Percentiles rank a stretch among this genome's conserved stretches.
These are phyloP conservation scores for Emydocephalus ijimae DNA, from an alignment of 2,113 vertebrate species.

Conservation along the genomic window DNA sequence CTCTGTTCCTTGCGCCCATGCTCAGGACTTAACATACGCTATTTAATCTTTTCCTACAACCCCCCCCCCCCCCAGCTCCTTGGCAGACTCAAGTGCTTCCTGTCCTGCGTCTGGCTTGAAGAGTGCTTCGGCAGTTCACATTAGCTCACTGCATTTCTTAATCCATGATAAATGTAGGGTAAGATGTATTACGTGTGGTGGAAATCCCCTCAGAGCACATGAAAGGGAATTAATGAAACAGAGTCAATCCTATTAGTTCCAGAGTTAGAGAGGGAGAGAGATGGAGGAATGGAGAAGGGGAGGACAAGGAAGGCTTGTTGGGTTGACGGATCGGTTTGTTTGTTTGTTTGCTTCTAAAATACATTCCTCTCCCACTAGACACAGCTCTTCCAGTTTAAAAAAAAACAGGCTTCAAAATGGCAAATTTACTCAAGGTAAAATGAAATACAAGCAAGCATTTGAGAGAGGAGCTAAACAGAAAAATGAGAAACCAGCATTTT, in stretches of 20 bases:
- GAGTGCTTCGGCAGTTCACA: slow-evolving; percentile 21
- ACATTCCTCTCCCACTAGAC: not conserved
- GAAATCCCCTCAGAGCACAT: slow-evolving; percentile 44
- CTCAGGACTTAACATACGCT: no score
- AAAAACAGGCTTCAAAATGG: not conserved
- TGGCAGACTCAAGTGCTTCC: slow-evolving; percentile 11
- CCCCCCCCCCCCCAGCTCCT: not conserved
- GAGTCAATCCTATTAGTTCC: slow-evolving; percentile 57
- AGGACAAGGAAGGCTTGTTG: not conserved
- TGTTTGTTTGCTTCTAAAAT: not conserved
- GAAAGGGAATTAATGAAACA: slow-evolving; percentile 56
- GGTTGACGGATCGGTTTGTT: not conserved
- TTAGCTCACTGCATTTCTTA: slow-evolving; percentile 46
- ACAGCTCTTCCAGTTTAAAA: not conserved
- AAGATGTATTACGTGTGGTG: slow-evolving; percentile 48
- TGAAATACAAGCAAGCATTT: not conserved
- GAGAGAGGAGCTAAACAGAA: not conserved
- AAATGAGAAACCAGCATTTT: not conserved
- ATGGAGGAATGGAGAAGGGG: not conserved
- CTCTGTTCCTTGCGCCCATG: no score
- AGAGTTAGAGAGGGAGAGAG: not conserved
- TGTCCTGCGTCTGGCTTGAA: slow-evolving; percentile 15
- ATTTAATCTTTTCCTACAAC: slow-evolving; percentile 21
- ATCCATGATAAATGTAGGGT: slow-evolving; percentile 54
- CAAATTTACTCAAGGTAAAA: not conserved